Evolutionary conservation across 2,888 invertebrate species (phyloP).

Genomic region (Nycteola revayana): DNA sequence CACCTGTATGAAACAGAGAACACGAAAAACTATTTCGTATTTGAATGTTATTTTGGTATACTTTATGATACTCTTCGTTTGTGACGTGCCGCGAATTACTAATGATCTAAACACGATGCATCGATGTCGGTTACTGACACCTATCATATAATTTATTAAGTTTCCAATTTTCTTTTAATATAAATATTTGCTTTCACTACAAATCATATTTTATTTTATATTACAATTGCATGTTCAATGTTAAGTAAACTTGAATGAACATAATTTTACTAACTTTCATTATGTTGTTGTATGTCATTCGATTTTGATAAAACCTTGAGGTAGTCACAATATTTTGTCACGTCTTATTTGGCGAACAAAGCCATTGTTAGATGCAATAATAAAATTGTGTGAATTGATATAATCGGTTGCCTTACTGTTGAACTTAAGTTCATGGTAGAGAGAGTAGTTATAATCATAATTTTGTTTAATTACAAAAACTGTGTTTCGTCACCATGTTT

Average conservation of each 20-base stretch:
- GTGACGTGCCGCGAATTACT: slow-evolving; percentile 17
- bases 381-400: slow-evolving; percentile 15
- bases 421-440: slow-evolving; percentile 10
- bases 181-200: no score
- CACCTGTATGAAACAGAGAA: neutral
- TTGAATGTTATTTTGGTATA: slow-evolving; percentile 7
- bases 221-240: no score
- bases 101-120: slow-evolving; percentile 22
- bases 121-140: no score
- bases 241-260: no score
- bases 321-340: slow-evolving; percentile 11
- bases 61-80: slow-evolving; percentile 11
- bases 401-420: slow-evolving; percentile 12
- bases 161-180: no score
- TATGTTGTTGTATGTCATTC: no score
- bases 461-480: no score
- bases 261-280: no score
- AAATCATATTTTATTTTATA: no score
- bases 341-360: slow-evolving; percentile 10
- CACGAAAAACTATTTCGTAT: slow-evolving; percentile 15
- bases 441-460: slow-evolving; percentile 10
- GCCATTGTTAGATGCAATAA: slow-evolving; percentile 6
- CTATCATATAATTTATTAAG: no score
- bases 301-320: no score
- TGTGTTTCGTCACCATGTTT: no score